Percentiles rank a stretch among this genome's conserved stretches.
Conservation (phyloP, 2,888 invertebrate genomes). For the Stictocephala bisonia region DNA sequence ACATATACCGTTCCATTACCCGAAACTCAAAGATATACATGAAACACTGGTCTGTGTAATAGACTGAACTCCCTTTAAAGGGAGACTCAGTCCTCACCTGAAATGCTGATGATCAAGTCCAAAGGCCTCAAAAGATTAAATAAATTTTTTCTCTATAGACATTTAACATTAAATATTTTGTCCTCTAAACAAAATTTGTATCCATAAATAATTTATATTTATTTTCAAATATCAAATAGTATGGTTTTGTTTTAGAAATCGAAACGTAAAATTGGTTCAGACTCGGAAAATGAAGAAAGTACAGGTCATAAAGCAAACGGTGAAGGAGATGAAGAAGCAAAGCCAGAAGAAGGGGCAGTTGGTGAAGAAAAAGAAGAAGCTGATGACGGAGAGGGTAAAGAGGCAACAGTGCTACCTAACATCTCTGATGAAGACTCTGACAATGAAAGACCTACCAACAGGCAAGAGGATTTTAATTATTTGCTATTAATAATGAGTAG, state of each 20-base stretch:
- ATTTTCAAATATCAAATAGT: too few species aligned
- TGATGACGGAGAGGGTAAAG: conserved; percentile 61
- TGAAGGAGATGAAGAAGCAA: conserved; percentile 57
- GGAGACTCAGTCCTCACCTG: too few species aligned
- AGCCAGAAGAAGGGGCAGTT: conserved; percentile 55
- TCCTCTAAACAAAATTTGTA: too few species aligned
- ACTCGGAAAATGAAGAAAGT: conserved; percentile 65
- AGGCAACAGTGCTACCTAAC: conserved; percentile 56
- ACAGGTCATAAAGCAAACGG: conserved; percentile 56
- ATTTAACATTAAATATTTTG: too few species aligned
- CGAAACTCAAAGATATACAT: too few species aligned
- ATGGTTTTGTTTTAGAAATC: conserved; percentile 53
- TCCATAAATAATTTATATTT: too few species aligned
- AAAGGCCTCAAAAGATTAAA: too few species aligned
- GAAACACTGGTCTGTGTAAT: too few species aligned
- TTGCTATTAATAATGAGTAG: background rate
- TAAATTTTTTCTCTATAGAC: too few species aligned
- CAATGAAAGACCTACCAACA: conserved; percentile 64
- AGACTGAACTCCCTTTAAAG: too few species aligned
- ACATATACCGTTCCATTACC: too few species aligned
- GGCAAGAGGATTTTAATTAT: conserved; percentile 18
- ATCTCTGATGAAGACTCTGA: conserved; percentile 74
- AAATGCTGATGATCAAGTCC: too few species aligned
- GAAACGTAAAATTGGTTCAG: conserved; percentile 60
- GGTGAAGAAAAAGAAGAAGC: conserved; percentile 58